A percentile compares a stretch with the other conserved stretches of the same genome.
phyloP scores from a whole-genome alignment of 2,888 invertebrate genomes.

The Caenorhabditis sp. region DNA sequence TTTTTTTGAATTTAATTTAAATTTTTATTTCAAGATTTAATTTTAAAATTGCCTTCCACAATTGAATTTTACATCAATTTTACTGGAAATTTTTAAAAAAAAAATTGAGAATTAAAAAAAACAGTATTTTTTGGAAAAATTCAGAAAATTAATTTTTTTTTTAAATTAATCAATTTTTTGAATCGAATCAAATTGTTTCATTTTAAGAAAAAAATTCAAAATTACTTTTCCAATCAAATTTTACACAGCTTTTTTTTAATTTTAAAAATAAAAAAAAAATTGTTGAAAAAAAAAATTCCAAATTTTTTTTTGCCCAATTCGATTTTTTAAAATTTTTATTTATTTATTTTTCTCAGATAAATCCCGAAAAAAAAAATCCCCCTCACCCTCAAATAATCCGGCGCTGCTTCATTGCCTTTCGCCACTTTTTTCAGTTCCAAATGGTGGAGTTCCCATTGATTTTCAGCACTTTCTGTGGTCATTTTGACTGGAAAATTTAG shows the following conservation, averaged over 20 bases:
- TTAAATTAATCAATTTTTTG: not conserved
- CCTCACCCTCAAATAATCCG: conserved; percentile 38
- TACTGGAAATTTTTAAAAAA: no score
- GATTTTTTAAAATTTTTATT: no score
- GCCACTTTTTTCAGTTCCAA: conserved; percentile 45
- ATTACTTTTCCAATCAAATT: no score
- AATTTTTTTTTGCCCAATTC: no score
- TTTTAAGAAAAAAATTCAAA: not conserved
- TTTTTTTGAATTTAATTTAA: no score
- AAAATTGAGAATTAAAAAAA: no score
- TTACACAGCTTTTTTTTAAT: not conserved
- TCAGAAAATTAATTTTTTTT: not conserved
- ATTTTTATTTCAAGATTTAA: no score
- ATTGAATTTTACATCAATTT: no score
- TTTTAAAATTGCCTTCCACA: no score
- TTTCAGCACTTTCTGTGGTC: not conserved
- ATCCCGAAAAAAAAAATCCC: not conserved
- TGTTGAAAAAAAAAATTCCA: not conserved
- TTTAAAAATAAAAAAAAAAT: not conserved
- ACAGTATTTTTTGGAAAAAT: not conserved
- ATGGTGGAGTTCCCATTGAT: conserved; percentile 20
- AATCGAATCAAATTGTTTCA: not conserved
- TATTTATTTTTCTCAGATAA: not conserved
- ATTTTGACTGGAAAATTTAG: not conserved
- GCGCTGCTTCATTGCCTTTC: conserved; percentile 22